These are phyloP conservation scores for Leptinotarsa lineolata DNA, from an alignment of 1,140 invertebrate genomes.

Conservation along the genomic window DNA sequence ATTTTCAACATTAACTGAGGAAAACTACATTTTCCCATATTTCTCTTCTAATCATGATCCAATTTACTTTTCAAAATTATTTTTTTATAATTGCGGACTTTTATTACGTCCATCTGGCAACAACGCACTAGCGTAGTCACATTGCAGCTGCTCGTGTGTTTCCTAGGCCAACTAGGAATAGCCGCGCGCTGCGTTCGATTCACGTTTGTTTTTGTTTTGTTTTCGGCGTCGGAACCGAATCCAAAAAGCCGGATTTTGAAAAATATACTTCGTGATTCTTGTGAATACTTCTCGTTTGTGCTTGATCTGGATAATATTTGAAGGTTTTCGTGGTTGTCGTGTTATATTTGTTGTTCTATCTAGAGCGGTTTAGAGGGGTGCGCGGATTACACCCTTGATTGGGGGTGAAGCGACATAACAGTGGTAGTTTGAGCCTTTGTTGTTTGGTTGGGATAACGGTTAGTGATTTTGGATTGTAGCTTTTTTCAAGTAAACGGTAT, in stretches of 20 bases:
- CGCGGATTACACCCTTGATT: constrained; percentile 2
- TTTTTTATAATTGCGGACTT: background rate
- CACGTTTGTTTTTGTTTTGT: constrained; percentile 25
- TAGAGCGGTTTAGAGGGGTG: background rate
- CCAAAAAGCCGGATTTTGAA: background rate
- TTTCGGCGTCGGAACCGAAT: background rate
- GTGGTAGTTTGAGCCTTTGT: background rate
- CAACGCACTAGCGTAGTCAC: constrained; percentile 12
- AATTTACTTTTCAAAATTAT: too few species aligned
- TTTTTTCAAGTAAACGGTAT: background rate
- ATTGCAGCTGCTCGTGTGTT: constrained; percentile 23
- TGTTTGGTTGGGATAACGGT: background rate
- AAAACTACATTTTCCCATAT: too few species aligned
- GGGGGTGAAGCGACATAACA: constrained; percentile 7
- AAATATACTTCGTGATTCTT: background rate
- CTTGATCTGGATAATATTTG: background rate
- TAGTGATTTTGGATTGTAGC: background rate
- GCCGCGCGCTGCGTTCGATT: constrained; percentile 11
- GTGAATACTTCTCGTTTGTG: background rate
- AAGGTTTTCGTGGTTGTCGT: background rate
- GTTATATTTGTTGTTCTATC: background rate
- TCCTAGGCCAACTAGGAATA: constrained; percentile 25
- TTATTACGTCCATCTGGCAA: background rate
- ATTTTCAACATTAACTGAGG: too few species aligned
- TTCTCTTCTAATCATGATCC: too few species aligned